These are phyloP conservation scores for Glomeris marginata DNA, from an alignment of 2,888 invertebrate genomes.

Conservation along the genomic window DNA sequence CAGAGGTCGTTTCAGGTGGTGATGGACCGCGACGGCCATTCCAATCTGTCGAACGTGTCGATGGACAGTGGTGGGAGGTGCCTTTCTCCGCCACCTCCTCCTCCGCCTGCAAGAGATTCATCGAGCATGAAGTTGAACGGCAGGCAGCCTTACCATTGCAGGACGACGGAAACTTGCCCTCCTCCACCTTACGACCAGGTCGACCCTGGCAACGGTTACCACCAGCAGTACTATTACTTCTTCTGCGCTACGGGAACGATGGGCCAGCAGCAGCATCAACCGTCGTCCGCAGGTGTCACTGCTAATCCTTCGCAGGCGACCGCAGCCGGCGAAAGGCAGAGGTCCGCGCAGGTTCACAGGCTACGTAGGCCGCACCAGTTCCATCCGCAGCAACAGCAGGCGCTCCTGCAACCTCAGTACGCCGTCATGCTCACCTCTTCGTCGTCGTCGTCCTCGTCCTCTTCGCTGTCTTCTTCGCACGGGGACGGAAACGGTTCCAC, in stretches of 20 bases:
- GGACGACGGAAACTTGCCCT: conserved; percentile 57
- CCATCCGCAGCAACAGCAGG: conserved; percentile 59
- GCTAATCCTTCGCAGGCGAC: conserved; percentile 36
- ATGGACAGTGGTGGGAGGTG: conserved; percentile 4
- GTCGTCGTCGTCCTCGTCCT: background rate
- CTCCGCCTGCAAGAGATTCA: conserved; percentile 47
- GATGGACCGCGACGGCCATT: conserved; percentile 5
- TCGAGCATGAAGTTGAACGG: conserved; percentile 42
- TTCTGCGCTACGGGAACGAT: background rate
- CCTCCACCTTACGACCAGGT: conserved; percentile 38
- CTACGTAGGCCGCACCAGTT: conserved; percentile 63
- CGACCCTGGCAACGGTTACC: conserved; percentile 6
- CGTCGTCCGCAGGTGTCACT: conserved; percentile 46
- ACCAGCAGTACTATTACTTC: background rate
- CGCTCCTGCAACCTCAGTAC: conserved; percentile 31
- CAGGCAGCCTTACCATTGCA: conserved; percentile 41
- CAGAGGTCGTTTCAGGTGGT: background rate
- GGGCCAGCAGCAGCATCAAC: conserved; percentile 29
- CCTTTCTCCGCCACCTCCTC: conserved; percentile 21
- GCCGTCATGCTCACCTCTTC: background rate
- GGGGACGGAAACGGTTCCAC: conserved; percentile 38
- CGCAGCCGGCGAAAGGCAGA: background rate
- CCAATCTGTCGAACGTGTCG: conserved; percentile 3
- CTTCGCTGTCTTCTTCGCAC: background rate
- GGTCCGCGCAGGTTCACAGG: conserved; percentile 32